Percentiles rank a stretch among this genome's conserved stretches.
phyloP scores from a whole-genome alignment of 2,797 vertebrate species.

The Chaetodon trifasciatus region DNA sequence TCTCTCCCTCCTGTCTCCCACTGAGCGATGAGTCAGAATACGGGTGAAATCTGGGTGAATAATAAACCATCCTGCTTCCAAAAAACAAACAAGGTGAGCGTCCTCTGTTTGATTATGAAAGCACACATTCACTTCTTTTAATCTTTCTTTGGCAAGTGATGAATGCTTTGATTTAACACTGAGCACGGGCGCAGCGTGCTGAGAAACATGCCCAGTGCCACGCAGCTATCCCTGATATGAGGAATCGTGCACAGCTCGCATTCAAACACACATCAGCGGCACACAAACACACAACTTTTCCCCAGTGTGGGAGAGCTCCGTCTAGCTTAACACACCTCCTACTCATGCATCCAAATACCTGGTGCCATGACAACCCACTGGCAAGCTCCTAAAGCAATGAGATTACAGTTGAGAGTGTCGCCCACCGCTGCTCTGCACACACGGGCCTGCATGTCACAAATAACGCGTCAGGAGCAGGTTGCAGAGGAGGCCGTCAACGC shows the following conservation, averaged over 20 bases:
- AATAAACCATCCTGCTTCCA: conserved; percentile 22
- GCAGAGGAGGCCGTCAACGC: background rate
- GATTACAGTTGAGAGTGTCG: conserved; percentile 58
- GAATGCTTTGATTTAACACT: background rate
- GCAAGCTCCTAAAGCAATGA: conserved; percentile 57
- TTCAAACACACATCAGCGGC: conserved; percentile 15
- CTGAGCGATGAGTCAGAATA: conserved; percentile 71
- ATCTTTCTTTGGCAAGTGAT: background rate
- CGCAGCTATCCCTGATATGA: conserved; percentile 29
- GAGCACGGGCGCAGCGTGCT: background rate
- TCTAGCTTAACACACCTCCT: conserved; percentile 73
- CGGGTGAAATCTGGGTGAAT: conserved; percentile 52
- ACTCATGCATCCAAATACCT: conserved; percentile 78
- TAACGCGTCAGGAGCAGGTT: conserved; percentile 33
- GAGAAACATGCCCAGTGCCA: background rate
- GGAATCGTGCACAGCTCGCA: conserved; percentile 14
- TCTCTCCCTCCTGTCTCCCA: conserved; percentile 63
- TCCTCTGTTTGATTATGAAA: conserved; percentile 21
- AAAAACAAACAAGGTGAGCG: background rate
- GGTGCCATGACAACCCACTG: conserved; percentile 83
- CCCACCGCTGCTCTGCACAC: conserved; percentile 10
- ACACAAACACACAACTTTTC: conserved; percentile 47
- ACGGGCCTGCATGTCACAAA: conserved; percentile 25
- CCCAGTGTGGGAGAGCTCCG: conserved; percentile 52
- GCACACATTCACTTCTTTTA: background rate